Base-by-base conservation (phyloP, 2,113 vertebrate species). In the Xiphophorus couchianus region DNA sequence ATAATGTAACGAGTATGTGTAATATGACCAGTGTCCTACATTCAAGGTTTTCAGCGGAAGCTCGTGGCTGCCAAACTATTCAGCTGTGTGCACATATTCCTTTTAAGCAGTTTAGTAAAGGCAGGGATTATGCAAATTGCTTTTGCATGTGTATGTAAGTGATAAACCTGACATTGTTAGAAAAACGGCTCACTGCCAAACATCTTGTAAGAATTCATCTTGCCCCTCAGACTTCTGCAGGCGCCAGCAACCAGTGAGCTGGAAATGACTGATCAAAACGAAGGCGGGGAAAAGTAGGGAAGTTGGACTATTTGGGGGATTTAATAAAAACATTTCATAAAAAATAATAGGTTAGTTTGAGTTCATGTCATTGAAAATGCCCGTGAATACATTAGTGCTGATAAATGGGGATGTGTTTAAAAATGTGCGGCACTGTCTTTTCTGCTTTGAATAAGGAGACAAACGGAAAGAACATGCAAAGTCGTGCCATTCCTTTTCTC, bases 231-330 rank as follows among this genome's bases (percentile, higher is more conserved):
- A 93, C 90, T 86, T 86, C 88, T 88, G 72, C 85, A 86, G 88
- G 90, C 90, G 92, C 90, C 90, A 88, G 88, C 87, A 88, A 73
- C 76, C 66, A 31, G 73, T 82, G 86, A 76, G 76, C 78, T 84
- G 77, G 82, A 89, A 83, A 88, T 80, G 81, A 86, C 83, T 83
- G 79, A 68, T 71, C 84, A 78, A 66, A 91, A 74, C 63, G 86
- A 83, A 86, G 88, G 84, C 77, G 74, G 74, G 74, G 39, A 22
- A 70, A 29, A 27, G 65, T 54, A 69, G 69, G 77, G 78, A 68
- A 73, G 72, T 63, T 66, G 76, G 71, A 84, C 91, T 89, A 91
- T 93, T 94, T 93, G 91, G 87, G 86, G 90, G 89, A 81, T 86
- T 89, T 62, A 85, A 73, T 81, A 85, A 91, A 93, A 89, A 92